phyloP scores from a whole-genome alignment of 2,888 invertebrate genomes.

The Therioaphis trifolii region DNA sequence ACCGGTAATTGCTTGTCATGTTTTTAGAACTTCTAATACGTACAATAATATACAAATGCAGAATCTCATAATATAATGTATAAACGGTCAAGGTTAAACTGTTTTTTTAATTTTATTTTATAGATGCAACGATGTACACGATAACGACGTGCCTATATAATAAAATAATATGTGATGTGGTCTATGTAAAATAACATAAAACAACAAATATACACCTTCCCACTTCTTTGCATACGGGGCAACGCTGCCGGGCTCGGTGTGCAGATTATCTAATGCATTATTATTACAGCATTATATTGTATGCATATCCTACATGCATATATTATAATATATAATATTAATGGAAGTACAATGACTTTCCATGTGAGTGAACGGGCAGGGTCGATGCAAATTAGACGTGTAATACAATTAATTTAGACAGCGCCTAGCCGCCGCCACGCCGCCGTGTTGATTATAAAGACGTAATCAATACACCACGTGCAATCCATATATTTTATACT shows the following conservation, averaged over 20 bases:
- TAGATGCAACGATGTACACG: background rate
- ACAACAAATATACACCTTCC: conserved; percentile 12
- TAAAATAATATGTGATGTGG: background rate
- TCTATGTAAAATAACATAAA: conserved; percentile 15
- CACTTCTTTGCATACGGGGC: background rate
- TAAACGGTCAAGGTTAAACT: conserved; percentile 26
- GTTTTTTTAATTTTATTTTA: conserved; percentile 7
- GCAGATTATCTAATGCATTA: conserved; percentile 39
- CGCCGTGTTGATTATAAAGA: conserved; percentile 1
- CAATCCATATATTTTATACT: background rate
- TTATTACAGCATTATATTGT: conserved; percentile 19
- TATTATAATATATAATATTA: conserved; percentile 15
- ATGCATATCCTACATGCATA: background rate
- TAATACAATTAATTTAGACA: conserved; percentile 51
- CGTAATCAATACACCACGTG: conserved; percentile 19
- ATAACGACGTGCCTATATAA: background rate
- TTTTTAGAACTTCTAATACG: conserved; percentile 22
- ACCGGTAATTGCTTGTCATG: conserved; percentile 17
- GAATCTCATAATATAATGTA: background rate
- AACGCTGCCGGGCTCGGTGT: conserved; percentile 2
- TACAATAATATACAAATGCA: conserved; percentile 6
- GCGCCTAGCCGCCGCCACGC: background rate
- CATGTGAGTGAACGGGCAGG: conserved; percentile 37
- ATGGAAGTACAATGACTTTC: conserved; percentile 36
- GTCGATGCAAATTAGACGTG: conserved; percentile 54